A percentile compares a stretch with the other conserved stretches of the same genome.
Conservation (phyloP, 2,888 invertebrate species). For the Phyllotreta cruciferae region DNA sequence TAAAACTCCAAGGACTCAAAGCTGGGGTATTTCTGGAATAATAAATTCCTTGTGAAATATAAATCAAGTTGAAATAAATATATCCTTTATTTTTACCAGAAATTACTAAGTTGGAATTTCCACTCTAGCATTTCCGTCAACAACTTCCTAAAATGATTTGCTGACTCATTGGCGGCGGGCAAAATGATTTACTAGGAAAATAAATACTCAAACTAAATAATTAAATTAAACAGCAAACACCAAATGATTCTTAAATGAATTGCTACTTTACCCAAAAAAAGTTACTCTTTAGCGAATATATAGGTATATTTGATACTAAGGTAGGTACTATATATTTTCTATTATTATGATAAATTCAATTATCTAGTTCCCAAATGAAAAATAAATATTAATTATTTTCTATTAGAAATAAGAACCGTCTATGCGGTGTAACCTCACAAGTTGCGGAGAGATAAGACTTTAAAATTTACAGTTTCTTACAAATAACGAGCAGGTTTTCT, state of each 20-base stretch:
- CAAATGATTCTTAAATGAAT: too few species aligned
- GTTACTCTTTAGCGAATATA: too few species aligned
- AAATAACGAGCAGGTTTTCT: slow-evolving; percentile 15
- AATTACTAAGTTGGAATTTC: slow-evolving; percentile 17
- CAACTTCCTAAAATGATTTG: slow-evolving; percentile 9
- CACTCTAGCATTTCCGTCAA: slow-evolving; percentile 17
- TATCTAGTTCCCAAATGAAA: too few species aligned
- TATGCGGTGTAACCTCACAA: slow-evolving; percentile 16
- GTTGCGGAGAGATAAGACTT: slow-evolving; percentile 17
- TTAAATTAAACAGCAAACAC: too few species aligned
- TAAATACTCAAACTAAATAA: too few species aligned
- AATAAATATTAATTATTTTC: too few species aligned
- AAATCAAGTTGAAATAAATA: slow-evolving; percentile 13
- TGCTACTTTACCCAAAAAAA: too few species aligned
- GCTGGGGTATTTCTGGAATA: slow-evolving; percentile 5
- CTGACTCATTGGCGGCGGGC: background rate
- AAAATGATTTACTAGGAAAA: too few species aligned
- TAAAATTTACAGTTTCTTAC: slow-evolving; percentile 16
- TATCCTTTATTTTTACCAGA: slow-evolving; percentile 12
- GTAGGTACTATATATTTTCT: too few species aligned
- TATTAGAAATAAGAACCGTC: background rate
- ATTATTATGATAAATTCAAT: too few species aligned
- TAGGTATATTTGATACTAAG: too few species aligned
- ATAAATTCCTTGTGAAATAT: slow-evolving; percentile 5
- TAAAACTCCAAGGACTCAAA: slow-evolving; percentile 8